Conservation (phyloP, 2,797 vertebrate species). For the Ataeniobius toweri region DNA sequence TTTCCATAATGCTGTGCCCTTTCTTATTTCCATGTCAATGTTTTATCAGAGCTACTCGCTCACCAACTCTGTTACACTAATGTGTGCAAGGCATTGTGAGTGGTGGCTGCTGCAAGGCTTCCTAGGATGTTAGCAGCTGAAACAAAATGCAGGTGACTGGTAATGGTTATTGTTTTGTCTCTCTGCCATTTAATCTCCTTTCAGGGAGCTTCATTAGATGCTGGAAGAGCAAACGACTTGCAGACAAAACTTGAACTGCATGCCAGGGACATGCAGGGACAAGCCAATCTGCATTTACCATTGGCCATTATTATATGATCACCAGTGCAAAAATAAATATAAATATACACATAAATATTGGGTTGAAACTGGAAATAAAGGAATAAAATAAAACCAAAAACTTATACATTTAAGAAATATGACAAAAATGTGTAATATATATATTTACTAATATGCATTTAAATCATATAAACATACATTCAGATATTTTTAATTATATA, state of each 20-base stretch:
- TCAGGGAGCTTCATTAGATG: conserved; percentile 77
- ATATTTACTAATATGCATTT: no score
- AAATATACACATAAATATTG: conserved; percentile 25
- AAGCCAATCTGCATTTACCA: conserved; percentile 67
- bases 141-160: conserved; percentile 78
- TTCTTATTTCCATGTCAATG: conserved; percentile 42
- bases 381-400: neutral
- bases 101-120: conserved; percentile 38
- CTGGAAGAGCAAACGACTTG: conserved; percentile 69
- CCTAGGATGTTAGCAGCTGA: conserved; percentile 59
- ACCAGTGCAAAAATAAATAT: conserved; percentile 25
- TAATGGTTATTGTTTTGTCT: conserved; percentile 79
- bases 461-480: no score
- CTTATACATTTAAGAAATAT: no score
- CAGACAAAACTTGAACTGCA: conserved; percentile 78
- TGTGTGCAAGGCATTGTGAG: conserved; percentile 37
- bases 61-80: conserved; percentile 26
- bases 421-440: no score
- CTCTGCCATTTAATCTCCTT: conserved; percentile 80
- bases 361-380: neutral
- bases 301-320: conserved; percentile 39
- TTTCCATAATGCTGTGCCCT: conserved; percentile 10
- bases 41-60: conserved; percentile 24
- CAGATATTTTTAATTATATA: no score
- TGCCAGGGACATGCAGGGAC: conserved; percentile 69